A percentile compares a stretch with the other conserved stretches of the same genome.
These are phyloP conservation scores for Phylloscopus collybita DNA, from an alignment of 2,797 vertebrate genomes.

Conservation along the genomic window DNA sequence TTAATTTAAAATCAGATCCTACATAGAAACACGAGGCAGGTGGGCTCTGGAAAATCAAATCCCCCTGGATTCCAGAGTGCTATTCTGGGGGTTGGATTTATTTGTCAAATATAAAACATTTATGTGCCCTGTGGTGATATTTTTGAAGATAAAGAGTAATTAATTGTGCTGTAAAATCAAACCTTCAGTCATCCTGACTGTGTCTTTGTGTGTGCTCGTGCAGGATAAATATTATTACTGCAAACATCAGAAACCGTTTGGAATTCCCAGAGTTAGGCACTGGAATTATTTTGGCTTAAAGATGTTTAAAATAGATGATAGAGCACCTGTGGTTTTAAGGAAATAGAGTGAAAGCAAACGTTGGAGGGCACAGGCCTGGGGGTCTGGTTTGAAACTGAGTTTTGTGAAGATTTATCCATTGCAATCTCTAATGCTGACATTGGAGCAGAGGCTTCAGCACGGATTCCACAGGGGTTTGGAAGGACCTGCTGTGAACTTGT, in stretches of 20 bases:
- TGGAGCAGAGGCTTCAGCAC: fast-evolving
- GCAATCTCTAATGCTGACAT: not conserved
- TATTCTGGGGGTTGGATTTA: not conserved
- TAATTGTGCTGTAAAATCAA: not conserved
- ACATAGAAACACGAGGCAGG: not conserved
- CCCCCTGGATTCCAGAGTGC: not conserved
- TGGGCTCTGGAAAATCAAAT: not conserved
- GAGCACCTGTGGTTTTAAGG: not conserved
- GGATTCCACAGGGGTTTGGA: fast-evolving
- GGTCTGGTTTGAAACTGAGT: not conserved
- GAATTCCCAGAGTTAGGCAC: not conserved
- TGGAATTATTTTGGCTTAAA: not conserved
- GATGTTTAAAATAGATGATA: not conserved
- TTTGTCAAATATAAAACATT: not conserved
- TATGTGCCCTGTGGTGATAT: not conserved
- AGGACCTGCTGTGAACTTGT: not conserved
- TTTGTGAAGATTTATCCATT: not conserved
- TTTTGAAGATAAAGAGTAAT: not conserved
- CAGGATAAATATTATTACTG: not conserved
- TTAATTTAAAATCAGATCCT: not conserved
- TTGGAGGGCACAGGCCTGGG: not conserved
- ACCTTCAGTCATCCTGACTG: not conserved
- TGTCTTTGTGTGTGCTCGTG: not conserved
- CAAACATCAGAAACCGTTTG: not conserved
- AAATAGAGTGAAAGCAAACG: not conserved